Evolutionary conservation across 92 coral and sea anemone genomes (phyloP).

Genomic region (Epizoanthus fatuus): DNA sequence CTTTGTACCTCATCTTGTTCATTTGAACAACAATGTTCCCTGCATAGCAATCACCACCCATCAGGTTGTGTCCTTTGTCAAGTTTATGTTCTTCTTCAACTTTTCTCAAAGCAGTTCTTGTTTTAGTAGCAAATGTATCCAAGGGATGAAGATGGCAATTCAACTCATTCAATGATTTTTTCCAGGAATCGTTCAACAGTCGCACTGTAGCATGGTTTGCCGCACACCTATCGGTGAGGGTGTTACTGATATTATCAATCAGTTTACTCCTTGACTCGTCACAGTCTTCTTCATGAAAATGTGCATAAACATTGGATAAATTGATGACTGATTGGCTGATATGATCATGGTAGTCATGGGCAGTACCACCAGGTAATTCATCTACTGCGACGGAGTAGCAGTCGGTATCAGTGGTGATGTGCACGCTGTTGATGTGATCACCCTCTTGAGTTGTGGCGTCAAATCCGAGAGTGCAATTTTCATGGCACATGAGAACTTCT

Average conservation of each 20-base stretch:
- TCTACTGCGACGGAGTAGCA: slow-evolving; percentile 3
- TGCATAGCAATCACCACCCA: slow-evolving; percentile 17
- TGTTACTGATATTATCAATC: slow-evolving; percentile 23
- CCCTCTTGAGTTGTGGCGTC: too few relatives aligned
- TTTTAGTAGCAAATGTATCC: slow-evolving; percentile 11
- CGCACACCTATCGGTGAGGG: neutral
- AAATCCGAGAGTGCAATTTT: neutral
- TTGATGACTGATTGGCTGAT: neutral
- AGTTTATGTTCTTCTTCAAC: neutral
- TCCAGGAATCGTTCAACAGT: slow-evolving; percentile 6
- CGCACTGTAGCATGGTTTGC: slow-evolving; percentile 24
- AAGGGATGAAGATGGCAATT: slow-evolving; percentile 39
- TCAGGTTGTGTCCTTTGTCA: neutral
- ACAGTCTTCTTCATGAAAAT: slow-evolving; percentile 3
- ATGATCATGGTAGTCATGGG: neutral
- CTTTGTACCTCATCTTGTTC: slow-evolving; percentile 18
- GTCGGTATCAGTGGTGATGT: too few relatives aligned
- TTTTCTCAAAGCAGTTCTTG: slow-evolving; percentile 3
- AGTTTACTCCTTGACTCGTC: neutral
- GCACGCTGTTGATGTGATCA: too few relatives aligned
- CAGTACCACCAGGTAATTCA: slow-evolving; percentile 23
- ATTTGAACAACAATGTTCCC: slow-evolving; percentile 6
- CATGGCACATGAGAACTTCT: neutral
- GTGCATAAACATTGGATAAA: neutral
- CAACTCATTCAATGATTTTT: neutral